Base-by-base conservation (phyloP, 2,888 invertebrate species). In the Pterostichus niger region DNA sequence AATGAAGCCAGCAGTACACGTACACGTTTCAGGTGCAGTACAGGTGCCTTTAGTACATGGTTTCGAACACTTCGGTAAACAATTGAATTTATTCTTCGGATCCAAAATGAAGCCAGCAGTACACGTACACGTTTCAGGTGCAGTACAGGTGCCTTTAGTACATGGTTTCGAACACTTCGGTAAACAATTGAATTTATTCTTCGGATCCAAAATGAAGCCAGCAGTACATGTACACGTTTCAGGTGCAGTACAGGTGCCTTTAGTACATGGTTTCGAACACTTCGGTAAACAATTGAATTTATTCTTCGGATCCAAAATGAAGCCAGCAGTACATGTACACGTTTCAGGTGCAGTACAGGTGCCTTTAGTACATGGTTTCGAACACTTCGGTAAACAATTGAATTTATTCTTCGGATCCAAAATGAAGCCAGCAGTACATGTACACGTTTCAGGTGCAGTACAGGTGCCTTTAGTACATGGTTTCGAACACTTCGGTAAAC, bases 261-360 rank as follows among this genome's bases (percentile, higher is more conserved):
- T 88, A 0, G 84, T 84, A 84, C 91, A 92, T 6, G 86, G 86
- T 0, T 86, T 84, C 6, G 85, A 77, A 85, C 91, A 91, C 0
- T 85, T 79, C 0, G 91, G 88, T 44, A 88, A 85, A 84, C 91
- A 91, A 77, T 85, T 80, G 61, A 78, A 85, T 71, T 84, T 84
- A 78, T 91, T 90, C 0, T 86, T 86, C 11, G 84, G 89, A 84
- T 93, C 92, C 40, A 86, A 83, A 0, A 89, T 85, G 82, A 91
- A 93, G 46, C 93, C 94, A 9, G 89, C 84, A 82, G 91, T 91
- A 85, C 93, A 94, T 4, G 86, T 85, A 81, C 91, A 90, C 0
- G 81, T 85, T 33, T 89, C 87, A 0, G 89, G 90, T 1, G 86
- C 87, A 0, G 86, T 86, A 80, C 90, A 91, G n/a, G 84, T 84